Percentiles rank a stretch among this genome's conserved stretches.
Evolutionary conservation across 92 coral and sea anemone species (phyloP).

Genomic region (Diadumene lineata): DNA sequence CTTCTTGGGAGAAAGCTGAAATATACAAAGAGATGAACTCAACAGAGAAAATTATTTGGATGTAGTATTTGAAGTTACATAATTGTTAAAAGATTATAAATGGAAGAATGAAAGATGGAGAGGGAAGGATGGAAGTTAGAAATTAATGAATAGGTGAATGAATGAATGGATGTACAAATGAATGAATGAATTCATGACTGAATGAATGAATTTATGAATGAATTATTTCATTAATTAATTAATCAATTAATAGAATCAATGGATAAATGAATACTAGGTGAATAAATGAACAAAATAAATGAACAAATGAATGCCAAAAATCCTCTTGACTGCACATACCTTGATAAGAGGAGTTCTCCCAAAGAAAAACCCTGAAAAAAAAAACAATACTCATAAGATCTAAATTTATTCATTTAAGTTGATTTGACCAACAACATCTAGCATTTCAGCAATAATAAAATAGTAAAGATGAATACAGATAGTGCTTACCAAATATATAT

Average conservation of each 20-base stretch:
- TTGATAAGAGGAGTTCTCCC: slow-evolving; percentile 96
- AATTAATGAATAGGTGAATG: neutral
- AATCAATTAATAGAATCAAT: neutral
- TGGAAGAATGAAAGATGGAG: neutral
- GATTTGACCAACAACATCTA: too few species aligned
- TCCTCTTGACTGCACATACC: slow-evolving; percentile 63
- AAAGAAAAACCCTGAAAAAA: slow-evolving; percentile 87
- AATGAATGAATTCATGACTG: too few species aligned
- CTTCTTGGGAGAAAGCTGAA: slow-evolving; percentile 95
- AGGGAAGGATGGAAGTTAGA: neutral
- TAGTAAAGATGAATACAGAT: neutral
- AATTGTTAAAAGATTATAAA: too few species aligned
- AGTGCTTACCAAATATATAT: slow-evolving; percentile 86
- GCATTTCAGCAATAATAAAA: too few species aligned
- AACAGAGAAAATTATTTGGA: too few species aligned
- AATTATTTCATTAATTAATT: too few species aligned
- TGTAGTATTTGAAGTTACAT: too few species aligned
- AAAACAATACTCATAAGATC: too few species aligned
- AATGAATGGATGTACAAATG: too few species aligned
- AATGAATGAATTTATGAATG: neutral
- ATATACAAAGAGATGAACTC: too few species aligned
- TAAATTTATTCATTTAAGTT: too few species aligned
- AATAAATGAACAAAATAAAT: neutral
- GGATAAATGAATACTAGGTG: neutral
- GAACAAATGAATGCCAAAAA: too few species aligned